Evolutionary conservation across 1,140 invertebrate genomes (phyloP).

Genomic region (Hycleus phaleratus): DNA sequence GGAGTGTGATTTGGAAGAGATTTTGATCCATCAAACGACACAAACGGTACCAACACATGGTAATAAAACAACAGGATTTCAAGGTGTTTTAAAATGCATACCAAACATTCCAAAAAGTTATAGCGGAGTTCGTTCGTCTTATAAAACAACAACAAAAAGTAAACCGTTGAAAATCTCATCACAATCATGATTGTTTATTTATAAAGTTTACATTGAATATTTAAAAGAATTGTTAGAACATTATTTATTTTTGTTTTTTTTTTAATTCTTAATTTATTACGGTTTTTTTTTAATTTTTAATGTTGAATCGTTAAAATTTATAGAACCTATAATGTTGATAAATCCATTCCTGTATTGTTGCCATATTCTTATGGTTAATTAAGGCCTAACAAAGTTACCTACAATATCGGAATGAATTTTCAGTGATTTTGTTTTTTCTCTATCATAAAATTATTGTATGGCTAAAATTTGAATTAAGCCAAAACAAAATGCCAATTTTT

Average conservation of each 20-base stretch:
- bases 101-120: conserved; percentile 22
- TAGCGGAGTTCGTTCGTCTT: conserved; percentile 4
- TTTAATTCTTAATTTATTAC: not conserved
- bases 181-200: conserved; percentile 22
- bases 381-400: too few relatives aligned
- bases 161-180: conserved; percentile 23
- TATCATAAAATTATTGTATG: too few relatives aligned
- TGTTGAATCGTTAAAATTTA: conserved; percentile 1
- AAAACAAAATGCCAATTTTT: too few relatives aligned
- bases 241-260: conserved; percentile 1
- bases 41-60: conserved; percentile 29
- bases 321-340: not conserved
- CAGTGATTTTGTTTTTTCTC: too few relatives aligned
- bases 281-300: not conserved
- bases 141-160: conserved; percentile 8
- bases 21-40: conserved; percentile 35
- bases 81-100: conserved; percentile 33
- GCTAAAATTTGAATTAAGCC: too few relatives aligned
- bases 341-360: conserved; percentile 1
- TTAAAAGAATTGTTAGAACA: not conserved
- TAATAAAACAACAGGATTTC: conserved; percentile 23
- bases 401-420: too few relatives aligned
- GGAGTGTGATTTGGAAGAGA: conserved; percentile 38
- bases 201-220: not conserved
- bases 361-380: too few relatives aligned